Conservation (phyloP, 2,797 vertebrate species). For the Melanotaenia trifasciata region DNA sequence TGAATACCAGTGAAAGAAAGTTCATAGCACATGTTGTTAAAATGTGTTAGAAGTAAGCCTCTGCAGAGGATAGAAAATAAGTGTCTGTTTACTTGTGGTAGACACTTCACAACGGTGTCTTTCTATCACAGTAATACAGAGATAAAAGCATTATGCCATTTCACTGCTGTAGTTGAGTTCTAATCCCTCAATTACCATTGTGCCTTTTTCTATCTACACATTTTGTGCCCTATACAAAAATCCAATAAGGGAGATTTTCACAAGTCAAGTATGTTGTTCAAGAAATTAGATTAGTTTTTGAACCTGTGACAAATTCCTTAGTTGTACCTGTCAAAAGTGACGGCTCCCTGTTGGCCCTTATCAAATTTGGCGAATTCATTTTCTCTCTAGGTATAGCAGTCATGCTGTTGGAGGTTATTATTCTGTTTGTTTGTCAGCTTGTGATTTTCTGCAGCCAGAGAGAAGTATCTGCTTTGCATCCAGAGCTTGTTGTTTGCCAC, state of each 20-base stretch:
- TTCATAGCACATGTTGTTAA: slow-evolving; percentile 14
- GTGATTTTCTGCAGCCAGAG: slow-evolving; percentile 79
- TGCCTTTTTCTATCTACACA: slow-evolving; percentile 73
- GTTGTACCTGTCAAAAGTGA: slow-evolving; percentile 85
- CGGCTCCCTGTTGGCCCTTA: slow-evolving; percentile 85
- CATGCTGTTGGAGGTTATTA: slow-evolving; percentile 80
- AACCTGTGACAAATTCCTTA: slow-evolving; percentile 85
- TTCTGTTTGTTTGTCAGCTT: slow-evolving; percentile 85
- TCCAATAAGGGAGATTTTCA: slow-evolving; percentile 81
- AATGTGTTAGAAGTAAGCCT: slow-evolving; percentile 51
- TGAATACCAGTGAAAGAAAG: slow-evolving; percentile 3
- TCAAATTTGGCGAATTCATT: slow-evolving; percentile 85
- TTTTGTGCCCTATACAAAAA: slow-evolving; percentile 70
- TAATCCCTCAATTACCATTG: slow-evolving; percentile 83
- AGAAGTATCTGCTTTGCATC: slow-evolving; percentile 75
- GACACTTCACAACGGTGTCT: slow-evolving; percentile 65
- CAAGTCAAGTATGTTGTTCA: slow-evolving; percentile 80
- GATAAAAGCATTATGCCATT: slow-evolving; percentile 73
- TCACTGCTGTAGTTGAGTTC: slow-evolving; percentile 71
- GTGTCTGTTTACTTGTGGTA: slow-evolving; percentile 65
- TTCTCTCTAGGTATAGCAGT: slow-evolving; percentile 80
- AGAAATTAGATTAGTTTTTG: slow-evolving; percentile 85
- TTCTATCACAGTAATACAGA: slow-evolving; percentile 62
- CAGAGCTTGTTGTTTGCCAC: slow-evolving; percentile 65
- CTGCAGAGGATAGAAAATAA: slow-evolving; percentile 43